Percentiles rank a stretch among this genome's conserved stretches.
Evolutionary conservation across 2,888 invertebrate genomes (phyloP).

Genomic region (Drosophila buzzatii): DNA sequence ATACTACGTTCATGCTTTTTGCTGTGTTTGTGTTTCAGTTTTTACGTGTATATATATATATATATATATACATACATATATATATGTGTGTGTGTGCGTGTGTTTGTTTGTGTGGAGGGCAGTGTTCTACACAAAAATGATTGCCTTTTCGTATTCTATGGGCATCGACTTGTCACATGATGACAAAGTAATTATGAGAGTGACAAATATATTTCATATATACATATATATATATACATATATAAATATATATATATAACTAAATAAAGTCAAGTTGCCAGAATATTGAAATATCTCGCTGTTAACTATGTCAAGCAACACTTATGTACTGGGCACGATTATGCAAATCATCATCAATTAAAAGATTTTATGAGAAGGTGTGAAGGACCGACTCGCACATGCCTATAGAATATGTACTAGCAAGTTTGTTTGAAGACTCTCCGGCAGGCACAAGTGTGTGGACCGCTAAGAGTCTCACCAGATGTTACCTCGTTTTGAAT

Average conservation of each 20-base stretch:
- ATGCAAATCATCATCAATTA: too few species aligned
- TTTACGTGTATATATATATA: not conserved
- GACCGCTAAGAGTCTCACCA: constrained; percentile 6
- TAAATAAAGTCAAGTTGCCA: too few species aligned
- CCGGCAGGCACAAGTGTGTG: too few species aligned
- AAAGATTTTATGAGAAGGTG: too few species aligned
- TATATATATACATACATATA: too few species aligned
- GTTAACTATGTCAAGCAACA: too few species aligned
- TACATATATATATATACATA: not conserved
- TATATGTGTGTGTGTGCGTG: not conserved
- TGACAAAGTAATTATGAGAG: constrained; percentile 65
- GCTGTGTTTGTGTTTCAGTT: constrained; percentile 4
- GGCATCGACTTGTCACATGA: constrained; percentile 47
- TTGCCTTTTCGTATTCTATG: constrained; percentile 14
- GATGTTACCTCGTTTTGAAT: constrained; percentile 23
- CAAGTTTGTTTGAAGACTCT: too few species aligned
- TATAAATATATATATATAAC: not conserved
- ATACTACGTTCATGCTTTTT: constrained; percentile 21
- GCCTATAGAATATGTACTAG: too few species aligned
- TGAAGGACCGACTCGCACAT: too few species aligned
- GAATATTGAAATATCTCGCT: too few species aligned
- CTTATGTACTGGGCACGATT: too few species aligned
- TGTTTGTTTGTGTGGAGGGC: not conserved
- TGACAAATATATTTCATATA: constrained; percentile 59
- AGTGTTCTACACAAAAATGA: constrained; percentile 18